Conservation (phyloP, 2,888 invertebrate species). For the Gastracanthus pulcherrimus region DNA sequence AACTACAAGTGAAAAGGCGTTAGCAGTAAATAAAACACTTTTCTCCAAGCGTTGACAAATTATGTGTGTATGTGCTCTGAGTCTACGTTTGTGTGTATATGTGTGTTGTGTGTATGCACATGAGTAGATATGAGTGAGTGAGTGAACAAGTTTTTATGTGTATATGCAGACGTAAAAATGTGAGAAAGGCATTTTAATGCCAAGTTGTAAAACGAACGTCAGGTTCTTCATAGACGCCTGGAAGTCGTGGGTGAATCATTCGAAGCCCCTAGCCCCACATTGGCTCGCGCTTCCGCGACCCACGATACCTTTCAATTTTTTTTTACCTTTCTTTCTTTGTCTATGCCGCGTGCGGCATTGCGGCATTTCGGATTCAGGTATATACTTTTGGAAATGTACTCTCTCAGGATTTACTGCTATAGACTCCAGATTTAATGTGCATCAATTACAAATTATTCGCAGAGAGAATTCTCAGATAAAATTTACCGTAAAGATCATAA, state of each 20-base stretch:
- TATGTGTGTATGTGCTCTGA: background rate
- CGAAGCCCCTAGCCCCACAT: background rate
- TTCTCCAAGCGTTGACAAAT: background rate
- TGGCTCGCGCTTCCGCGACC: background rate
- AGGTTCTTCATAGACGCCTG: background rate
- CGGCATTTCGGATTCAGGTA: no score
- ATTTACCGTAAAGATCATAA: no score
- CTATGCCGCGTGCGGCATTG: no score
- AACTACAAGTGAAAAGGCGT: background rate
- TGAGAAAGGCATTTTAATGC: background rate
- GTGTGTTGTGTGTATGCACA: no score
- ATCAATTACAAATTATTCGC: no score
- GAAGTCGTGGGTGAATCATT: slow-evolving; percentile 38
- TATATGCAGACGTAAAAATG: background rate
- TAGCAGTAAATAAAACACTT: slow-evolving; percentile 15
- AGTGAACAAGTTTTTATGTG: background rate
- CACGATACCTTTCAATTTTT: background rate
- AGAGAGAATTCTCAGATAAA: no score
- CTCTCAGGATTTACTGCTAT: no score
- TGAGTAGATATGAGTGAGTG: background rate
- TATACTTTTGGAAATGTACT: no score
- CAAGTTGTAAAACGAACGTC: background rate
- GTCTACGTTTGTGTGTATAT: background rate
- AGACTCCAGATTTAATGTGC: no score
- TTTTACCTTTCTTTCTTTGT: background rate